Base-by-base conservation (phyloP, 92 coral and sea anemone genomes). In the Umimayanthus kanabou region DNA sequence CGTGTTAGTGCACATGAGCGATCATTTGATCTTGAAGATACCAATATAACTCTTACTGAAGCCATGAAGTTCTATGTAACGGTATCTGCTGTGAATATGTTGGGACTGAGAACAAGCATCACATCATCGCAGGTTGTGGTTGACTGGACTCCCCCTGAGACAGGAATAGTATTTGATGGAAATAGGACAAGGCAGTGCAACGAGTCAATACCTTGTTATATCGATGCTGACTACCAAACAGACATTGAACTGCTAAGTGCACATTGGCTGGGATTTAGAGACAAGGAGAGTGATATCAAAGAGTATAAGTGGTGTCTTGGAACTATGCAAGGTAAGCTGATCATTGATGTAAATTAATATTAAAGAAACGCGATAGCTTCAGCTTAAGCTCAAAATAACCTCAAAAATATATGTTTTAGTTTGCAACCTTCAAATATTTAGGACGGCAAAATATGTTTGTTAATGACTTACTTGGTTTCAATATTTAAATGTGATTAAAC, bases 221-320 rank as follows among this genome's bases (percentile, higher is more conserved):
- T 42, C 25, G 67, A 61, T 22, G 67, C 5, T 61, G 67, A 61
- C 25, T 61, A 61, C 76, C 99, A 97, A 81, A 82, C 84, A 16
- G 87, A 89, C n/a, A 39, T 5, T 26, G 86, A 81, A 25, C 28
- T 76, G 37, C 49, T 97, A 65, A 79, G 95, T 33, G 98, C 97
- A 4, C 92, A 92, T 80, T 97, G 99, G 99, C 79, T 74, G 33
- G 97, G 94, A 79, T 95, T 97, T 85, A 77, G 70, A 66, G 99
- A 97, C 86, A 73, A 86, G 6, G 98, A 97, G 86, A 97, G 99
- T 39, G 90, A 79, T 28, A 89, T 97, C 7, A 87, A 91, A 3
- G 96, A 93, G 43, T 95, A 97, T 71, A 72, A 81, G 33, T 97
- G 96, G 94, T 97, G 99, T 74, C 40, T 95, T 74, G 99, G 99